Evolutionary conservation across 2,888 invertebrate species (phyloP).

Genomic region (Hofmannophila pseudospretella): DNA sequence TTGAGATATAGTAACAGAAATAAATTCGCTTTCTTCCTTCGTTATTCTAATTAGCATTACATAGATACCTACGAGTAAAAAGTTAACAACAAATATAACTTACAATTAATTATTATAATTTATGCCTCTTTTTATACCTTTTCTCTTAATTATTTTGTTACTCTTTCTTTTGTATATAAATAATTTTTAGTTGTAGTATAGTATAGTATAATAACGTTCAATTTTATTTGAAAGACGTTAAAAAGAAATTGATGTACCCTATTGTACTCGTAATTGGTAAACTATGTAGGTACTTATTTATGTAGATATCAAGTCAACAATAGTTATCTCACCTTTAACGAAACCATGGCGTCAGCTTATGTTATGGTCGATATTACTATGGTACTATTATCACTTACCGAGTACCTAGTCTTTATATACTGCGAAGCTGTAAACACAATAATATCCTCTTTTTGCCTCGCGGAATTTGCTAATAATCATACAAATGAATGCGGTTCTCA

Average conservation of each 20-base stretch:
- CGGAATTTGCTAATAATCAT: not conserved
- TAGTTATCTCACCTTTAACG: slow-evolving; percentile 11
- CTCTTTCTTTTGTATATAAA: not conserved
- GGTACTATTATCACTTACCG: not conserved
- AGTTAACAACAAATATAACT: too few species aligned
- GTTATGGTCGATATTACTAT: slow-evolving; percentile 1
- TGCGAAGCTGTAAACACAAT: not conserved
- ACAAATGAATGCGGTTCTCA: slow-evolving; percentile 8
- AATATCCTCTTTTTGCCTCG: not conserved
- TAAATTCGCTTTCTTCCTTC: too few species aligned
- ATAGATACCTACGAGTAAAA: too few species aligned
- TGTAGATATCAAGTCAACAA: not conserved
- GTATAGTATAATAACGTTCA: too few species aligned
- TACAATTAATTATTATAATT: too few species aligned
- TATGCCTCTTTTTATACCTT: too few species aligned
- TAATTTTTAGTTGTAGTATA: too few species aligned
- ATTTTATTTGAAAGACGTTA: too few species aligned
- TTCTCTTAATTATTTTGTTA: not conserved
- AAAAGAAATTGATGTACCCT: too few species aligned
- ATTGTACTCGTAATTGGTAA: too few species aligned
- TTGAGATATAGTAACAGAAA: too few species aligned
- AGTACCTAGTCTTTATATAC: slow-evolving; percentile 4
- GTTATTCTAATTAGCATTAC: too few species aligned
- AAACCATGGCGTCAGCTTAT: slow-evolving; percentile 11
- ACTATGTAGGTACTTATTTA: not conserved